phyloP scores from a whole-genome alignment of 2,888 invertebrate genomes.

The Patella depressa region DNA sequence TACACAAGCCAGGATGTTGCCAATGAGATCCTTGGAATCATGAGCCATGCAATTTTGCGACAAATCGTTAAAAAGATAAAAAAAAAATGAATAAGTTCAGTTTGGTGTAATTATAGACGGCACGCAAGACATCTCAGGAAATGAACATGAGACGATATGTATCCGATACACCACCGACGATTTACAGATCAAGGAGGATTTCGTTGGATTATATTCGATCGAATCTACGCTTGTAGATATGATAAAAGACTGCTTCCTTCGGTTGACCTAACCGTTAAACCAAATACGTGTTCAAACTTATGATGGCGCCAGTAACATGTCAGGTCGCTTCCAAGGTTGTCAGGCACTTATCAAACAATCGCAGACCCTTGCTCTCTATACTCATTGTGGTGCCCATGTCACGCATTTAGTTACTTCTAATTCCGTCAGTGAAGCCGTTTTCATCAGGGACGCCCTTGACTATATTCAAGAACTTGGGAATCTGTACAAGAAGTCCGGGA shows the following conservation, averaged over 20 bases:
- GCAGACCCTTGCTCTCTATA: neutral
- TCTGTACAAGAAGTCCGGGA: neutral
- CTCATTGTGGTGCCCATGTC: neutral
- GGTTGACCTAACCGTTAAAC: neutral
- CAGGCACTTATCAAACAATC: neutral
- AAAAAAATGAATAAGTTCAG: too few species aligned
- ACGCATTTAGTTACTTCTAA: neutral
- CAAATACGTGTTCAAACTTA: neutral
- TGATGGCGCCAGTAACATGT: neutral
- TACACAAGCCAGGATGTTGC: too few species aligned
- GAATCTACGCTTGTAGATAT: neutral
- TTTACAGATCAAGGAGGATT: too few species aligned
- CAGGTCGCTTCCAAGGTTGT: neutral
- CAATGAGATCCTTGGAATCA: too few species aligned
- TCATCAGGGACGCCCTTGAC: neutral
- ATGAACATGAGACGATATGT: too few species aligned
- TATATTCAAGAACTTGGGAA: neutral
- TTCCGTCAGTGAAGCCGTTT: neutral
- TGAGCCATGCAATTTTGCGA: too few species aligned
- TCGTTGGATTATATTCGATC: neutral
- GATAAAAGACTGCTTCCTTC: neutral
- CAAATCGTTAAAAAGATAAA: too few species aligned
- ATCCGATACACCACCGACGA: too few species aligned
- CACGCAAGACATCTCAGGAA: too few species aligned
- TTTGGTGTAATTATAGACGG: too few species aligned